These are phyloP conservation scores for Pipistrellus kuhlii DNA, from an alignment of 2,797 vertebrate species.

Conservation along the genomic window DNA sequence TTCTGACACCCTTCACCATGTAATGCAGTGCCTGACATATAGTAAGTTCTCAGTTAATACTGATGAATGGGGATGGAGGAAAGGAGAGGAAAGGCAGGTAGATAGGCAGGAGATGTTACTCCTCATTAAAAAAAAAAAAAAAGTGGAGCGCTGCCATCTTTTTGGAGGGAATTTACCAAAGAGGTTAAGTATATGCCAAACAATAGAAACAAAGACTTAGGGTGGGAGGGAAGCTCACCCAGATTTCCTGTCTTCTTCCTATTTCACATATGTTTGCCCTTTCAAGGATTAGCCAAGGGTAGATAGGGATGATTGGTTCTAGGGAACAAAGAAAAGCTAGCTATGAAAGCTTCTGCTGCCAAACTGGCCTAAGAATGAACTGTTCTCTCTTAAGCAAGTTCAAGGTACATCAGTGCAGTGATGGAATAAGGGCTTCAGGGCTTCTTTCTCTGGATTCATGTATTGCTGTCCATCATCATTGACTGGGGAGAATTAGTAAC, in stretches of 20 bases:
- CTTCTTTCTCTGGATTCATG: constrained; percentile 35
- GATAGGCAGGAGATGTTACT: not conserved
- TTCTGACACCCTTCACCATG: not conserved
- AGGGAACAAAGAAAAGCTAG: constrained; percentile 56
- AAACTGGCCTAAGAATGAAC: constrained; percentile 62
- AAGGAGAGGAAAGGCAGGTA: not conserved
- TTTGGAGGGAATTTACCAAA: not conserved
- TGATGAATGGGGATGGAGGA: not conserved
- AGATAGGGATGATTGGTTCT: not conserved
- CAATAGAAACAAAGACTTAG: not conserved
- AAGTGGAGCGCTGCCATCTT: not conserved
- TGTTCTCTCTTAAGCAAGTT: constrained; percentile 60
- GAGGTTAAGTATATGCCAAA: not conserved
- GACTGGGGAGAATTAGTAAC: constrained; percentile 8
- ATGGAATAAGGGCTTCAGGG: not conserved
- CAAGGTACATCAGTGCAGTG: constrained; percentile 53
- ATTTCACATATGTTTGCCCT: not conserved
- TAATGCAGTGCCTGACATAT: not conserved
- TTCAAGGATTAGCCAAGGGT: constrained; percentile 43
- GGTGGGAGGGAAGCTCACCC: not conserved
- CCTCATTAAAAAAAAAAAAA: not conserved
- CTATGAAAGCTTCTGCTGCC: constrained; percentile 44
- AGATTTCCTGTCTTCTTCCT: not conserved
- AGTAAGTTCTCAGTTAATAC: not conserved
- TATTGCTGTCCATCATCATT: not conserved